Evolutionary conservation across 2,888 invertebrate genomes (phyloP).

Genomic region (Drosophila ochracea): DNA sequence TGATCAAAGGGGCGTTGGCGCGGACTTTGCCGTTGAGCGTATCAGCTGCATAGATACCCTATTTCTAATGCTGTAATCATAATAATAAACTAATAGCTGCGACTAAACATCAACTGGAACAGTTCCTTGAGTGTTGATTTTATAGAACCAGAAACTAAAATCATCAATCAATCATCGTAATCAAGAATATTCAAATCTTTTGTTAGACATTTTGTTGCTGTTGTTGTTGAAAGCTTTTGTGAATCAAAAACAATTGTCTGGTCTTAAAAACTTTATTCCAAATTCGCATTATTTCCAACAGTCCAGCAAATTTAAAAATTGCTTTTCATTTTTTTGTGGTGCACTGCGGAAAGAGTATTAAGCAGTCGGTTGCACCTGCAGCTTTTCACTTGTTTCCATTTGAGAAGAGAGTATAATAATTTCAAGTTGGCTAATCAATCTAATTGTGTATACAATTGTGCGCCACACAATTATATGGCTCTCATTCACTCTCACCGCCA

Average conservation of each 20-base stretch:
- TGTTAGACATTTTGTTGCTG: neutral
- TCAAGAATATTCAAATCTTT: neutral
- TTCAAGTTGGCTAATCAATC: constrained; percentile 54
- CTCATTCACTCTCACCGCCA: neutral
- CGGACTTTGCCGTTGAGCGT: constrained; percentile 3
- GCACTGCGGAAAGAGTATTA: neutral
- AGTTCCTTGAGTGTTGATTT: neutral
- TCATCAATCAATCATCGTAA: neutral
- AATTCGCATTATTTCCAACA: neutral
- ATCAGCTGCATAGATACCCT: neutral
- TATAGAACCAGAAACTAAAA: neutral
- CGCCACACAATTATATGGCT: neutral
- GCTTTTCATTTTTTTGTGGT: no score
- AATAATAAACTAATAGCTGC: neutral
- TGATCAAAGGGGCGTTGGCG: constrained; percentile 48
- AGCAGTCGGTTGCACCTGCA: neutral
- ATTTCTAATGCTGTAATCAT: neutral
- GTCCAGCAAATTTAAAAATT: neutral
- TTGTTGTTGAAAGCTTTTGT: neutral
- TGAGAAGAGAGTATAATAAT: constrained; percentile 32
- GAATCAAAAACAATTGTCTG: neutral
- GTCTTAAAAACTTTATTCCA: neutral
- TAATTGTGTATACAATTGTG: constrained; percentile 16
- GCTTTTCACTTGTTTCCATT: neutral
- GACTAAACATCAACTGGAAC: neutral